Conservation (phyloP, 1,140 invertebrate species). For the Ceratina australensis region DNA sequence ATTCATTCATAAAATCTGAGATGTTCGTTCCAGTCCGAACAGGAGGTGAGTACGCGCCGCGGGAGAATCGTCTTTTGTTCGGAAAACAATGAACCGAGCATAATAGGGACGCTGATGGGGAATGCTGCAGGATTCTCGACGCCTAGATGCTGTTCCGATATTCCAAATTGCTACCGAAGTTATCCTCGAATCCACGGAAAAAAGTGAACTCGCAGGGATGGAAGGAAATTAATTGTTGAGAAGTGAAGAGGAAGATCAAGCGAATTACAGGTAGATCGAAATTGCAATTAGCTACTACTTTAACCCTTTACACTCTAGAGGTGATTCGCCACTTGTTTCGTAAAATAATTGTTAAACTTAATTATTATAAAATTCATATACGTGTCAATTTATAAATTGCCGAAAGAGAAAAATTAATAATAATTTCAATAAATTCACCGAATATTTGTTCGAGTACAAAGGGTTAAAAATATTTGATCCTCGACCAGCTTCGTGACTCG, state of each 20-base stretch:
- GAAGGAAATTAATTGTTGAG: conserved; percentile 2
- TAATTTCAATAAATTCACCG: too few species aligned
- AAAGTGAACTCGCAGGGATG: not conserved
- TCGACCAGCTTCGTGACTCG: conserved; percentile 23
- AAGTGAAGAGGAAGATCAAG: too few species aligned
- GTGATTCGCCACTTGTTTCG: too few species aligned
- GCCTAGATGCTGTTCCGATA: conserved; percentile 16
- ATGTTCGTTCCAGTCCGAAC: conserved; percentile 18
- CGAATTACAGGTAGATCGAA: too few species aligned
- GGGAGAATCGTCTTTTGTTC: conserved; percentile 58
- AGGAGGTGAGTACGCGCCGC: not conserved
- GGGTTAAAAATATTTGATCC: not conserved
- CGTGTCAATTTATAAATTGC: too few species aligned
- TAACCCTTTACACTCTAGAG: too few species aligned
- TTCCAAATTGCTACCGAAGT: not conserved
- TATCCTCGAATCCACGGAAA: not conserved
- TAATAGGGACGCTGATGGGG: conserved; percentile 35
- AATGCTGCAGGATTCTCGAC: conserved; percentile 33
- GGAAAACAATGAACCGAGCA: conserved; percentile 53
- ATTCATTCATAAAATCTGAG: conserved; percentile 52
- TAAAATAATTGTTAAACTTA: too few species aligned
- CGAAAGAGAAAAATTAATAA: too few species aligned
- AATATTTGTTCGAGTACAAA: too few species aligned
- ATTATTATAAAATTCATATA: too few species aligned
- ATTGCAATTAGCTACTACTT: too few species aligned